These are phyloP conservation scores for Psococerastis gibbosa DNA, from an alignment of 2,888 invertebrate species.

Conservation along the genomic window DNA sequence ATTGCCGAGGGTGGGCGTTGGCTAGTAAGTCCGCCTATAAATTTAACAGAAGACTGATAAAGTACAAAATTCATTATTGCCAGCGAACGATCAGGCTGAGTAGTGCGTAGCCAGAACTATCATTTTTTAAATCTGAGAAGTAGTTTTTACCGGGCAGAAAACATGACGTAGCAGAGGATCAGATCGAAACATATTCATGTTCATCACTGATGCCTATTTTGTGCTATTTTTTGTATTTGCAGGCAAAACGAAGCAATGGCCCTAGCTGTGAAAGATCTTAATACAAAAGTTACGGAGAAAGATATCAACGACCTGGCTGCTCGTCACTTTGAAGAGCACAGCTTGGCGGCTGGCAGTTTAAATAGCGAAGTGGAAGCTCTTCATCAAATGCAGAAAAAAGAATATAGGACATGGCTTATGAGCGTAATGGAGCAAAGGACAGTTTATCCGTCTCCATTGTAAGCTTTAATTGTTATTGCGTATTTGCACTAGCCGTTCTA, in stretches of 20 bases:
- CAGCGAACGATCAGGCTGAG: no score
- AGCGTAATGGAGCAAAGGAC: constrained; percentile 47
- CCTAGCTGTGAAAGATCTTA: constrained; percentile 57
- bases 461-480: constrained; percentile 13
- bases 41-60: no score
- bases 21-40: no score
- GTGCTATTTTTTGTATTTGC: no score
- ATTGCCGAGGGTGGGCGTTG: no score
- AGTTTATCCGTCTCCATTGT: constrained; percentile 17
- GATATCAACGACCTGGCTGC: constrained; percentile 71
- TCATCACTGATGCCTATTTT: no score
- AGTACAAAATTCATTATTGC: no score
- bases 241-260: constrained; percentile 83
- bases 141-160: no score
- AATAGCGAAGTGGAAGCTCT: constrained; percentile 57
- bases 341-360: constrained; percentile 52
- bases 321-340: constrained; percentile 63
- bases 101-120: no score
- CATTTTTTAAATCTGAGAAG: no score
- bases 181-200: no score
- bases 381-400: constrained; percentile 64
- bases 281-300: constrained; percentile 56
- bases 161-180: no score
- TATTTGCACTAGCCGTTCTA: not conserved
- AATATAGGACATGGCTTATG: constrained; percentile 82